Evolutionary conservation across 1,140 invertebrate genomes (phyloP).

Genomic region (Trichoplusia ni): DNA sequence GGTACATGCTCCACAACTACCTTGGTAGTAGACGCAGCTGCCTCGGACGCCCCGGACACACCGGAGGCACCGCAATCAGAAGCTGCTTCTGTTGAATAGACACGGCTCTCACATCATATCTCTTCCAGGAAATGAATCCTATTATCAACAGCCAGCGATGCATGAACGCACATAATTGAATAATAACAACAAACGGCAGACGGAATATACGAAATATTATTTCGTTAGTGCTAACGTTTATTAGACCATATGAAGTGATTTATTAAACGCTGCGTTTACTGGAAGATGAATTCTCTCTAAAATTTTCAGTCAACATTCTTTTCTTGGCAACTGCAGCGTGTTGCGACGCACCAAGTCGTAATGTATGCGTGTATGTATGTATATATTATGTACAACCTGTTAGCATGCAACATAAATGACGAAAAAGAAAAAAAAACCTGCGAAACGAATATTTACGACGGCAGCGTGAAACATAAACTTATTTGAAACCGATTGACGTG

Average conservation of each 20-base stretch:
- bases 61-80: constrained; percentile 66
- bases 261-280: not conserved
- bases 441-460: not conserved
- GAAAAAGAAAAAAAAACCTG: not conserved
- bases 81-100: constrained; percentile 51
- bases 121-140: not conserved
- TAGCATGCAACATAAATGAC: not conserved
- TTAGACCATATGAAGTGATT: not conserved
- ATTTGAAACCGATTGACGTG: not conserved
- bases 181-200: not conserved
- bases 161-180: not conserved
- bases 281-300: not conserved
- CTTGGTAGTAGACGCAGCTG: constrained; percentile 55
- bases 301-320: not conserved
- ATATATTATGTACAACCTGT: not conserved
- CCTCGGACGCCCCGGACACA: constrained; percentile 52
- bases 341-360: not conserved
- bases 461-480: not conserved
- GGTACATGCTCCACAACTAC: constrained; percentile 42
- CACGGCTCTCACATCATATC: constrained; percentile 5
- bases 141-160: not conserved
- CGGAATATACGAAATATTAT: constrained; percentile 8
- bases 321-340: not conserved
- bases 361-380: no score
- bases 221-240: not conserved